Evolutionary conservation across 2,797 vertebrate genomes (phyloP).

Genomic region (Huso huso): DNA sequence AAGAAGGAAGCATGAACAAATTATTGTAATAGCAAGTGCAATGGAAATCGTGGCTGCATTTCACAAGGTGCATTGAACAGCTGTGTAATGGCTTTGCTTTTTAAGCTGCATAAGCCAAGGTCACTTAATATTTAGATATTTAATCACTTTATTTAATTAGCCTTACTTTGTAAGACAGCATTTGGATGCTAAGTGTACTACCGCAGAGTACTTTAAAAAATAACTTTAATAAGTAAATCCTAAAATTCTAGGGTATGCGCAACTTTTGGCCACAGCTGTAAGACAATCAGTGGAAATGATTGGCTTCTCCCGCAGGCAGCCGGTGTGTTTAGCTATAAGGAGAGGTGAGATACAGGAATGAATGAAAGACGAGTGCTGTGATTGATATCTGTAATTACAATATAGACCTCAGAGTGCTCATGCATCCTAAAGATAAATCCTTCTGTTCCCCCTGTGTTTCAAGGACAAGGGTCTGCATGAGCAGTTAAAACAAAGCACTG

Average conservation of each 20-base stretch:
- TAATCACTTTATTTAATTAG: not conserved
- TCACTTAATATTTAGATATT: conserved; percentile 23
- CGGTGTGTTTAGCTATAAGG: too few species aligned
- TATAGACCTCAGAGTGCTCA: conserved; percentile 34
- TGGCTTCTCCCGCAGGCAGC: too few species aligned
- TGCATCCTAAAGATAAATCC: conserved; percentile 48
- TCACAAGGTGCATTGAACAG: not conserved
- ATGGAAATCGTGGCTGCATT: too few species aligned
- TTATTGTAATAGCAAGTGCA: too few species aligned
- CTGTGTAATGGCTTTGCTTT: conserved; percentile 5
- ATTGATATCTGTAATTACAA: conserved; percentile 61
- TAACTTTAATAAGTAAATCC: too few species aligned
- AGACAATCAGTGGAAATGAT: too few species aligned
- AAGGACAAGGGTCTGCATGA: conserved; percentile 36
- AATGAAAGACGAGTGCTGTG: conserved; percentile 34
- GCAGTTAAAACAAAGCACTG: conserved; percentile 4
- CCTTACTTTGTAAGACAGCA: too few species aligned
- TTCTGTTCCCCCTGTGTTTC: conserved; percentile 25
- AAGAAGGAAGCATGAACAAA: not conserved
- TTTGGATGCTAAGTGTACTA: too few species aligned
- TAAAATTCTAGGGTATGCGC: too few species aligned
- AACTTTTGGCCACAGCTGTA: too few species aligned
- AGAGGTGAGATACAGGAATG: too few species aligned
- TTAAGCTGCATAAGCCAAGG: conserved; percentile 21
- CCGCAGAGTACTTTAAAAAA: too few species aligned